These are phyloP conservation scores for Gadopsis marmoratus DNA, from an alignment of 2,797 vertebrate species.

Conservation along the genomic window DNA sequence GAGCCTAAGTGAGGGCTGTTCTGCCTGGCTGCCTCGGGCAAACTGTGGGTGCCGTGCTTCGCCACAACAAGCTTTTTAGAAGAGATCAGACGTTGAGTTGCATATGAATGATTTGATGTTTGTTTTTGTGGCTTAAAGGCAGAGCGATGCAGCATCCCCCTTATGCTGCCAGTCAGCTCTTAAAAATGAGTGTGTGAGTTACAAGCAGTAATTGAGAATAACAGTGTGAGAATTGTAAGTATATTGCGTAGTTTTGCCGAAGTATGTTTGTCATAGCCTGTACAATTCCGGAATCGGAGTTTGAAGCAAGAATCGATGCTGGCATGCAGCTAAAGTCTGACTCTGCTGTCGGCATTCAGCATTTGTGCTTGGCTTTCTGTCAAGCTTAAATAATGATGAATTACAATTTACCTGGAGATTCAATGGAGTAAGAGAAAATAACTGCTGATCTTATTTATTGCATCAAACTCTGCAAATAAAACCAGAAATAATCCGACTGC, in stretches of 20 bases:
- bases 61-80: slow-evolving; percentile 41
- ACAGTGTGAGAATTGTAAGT: not conserved
- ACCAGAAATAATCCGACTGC: not conserved
- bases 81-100: slow-evolving; percentile 27
- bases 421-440: slow-evolving; percentile 8
- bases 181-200: not conserved
- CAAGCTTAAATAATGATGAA: not conserved
- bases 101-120: slow-evolving; percentile 37
- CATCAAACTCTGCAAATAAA: not conserved
- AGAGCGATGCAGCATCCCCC: slow-evolving; percentile 2
- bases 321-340: too few relatives aligned
- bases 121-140: slow-evolving; percentile 30
- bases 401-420: slow-evolving; percentile 10
- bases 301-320: not conserved
- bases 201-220: not conserved
- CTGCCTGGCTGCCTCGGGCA: slow-evolving; percentile 23
- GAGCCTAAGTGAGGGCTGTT: not conserved
- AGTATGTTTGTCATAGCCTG: not conserved
- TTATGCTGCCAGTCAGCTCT: not conserved
- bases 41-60: slow-evolving; percentile 38
- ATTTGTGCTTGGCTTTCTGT: not conserved
- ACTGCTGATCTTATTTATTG: not conserved
- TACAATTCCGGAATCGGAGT: not conserved
- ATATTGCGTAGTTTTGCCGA: not conserved
- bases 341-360: not conserved